Evolutionary conservation across 1,140 invertebrate genomes (phyloP), one percentile per base, ranked within the genome.

Genomic region (Drosophila eugracilis): DNA sequence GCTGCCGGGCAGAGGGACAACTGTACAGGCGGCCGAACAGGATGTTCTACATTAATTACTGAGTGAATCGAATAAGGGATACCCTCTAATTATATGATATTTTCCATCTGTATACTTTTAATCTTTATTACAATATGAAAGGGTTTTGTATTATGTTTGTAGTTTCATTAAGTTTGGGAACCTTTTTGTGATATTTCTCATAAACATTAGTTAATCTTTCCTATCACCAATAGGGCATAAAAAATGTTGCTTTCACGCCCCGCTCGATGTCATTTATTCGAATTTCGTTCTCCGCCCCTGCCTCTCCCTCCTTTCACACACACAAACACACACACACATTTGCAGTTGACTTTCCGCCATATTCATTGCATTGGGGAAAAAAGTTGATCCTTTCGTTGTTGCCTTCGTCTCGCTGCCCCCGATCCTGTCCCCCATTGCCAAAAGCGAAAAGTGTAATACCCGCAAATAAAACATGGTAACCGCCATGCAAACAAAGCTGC

Each of bases 351-450:
- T 83, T 84, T 83, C 74, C 63, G 62, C 74, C 78, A 73, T 65
- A 78, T 77, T 78, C 78, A 45, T 58, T 21, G 28, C 42, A 24
- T 30, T 63, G 30, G 36, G 50, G 58, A 26, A 59, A 71, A 83
- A 83, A 83, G 78, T 83, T 78, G 75, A 84, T 83, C 79, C 79
- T 78, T 75, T 84, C 50, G 55, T n/a, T n/a, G 48, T 22, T 45
- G 34, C 41, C 9, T 26, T 22, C 26, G 36, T 41, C 37, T 32
- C 14, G 26, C n/a, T 36, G 30, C 24, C 12, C 15, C 1, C 48
- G 7, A 22, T 17, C 10, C 32, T n/a, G 10, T 10, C n/a, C 5
- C 28, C 9, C 26, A 17, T 21, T 44, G 15, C 28, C 30, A 47
- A 42, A 52, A 58, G 42, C 32, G 57, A 69, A 60, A 69, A 74